Base-by-base conservation (phyloP, 1,140 invertebrate genomes). In the Cardiocondyla obscurior region DNA sequence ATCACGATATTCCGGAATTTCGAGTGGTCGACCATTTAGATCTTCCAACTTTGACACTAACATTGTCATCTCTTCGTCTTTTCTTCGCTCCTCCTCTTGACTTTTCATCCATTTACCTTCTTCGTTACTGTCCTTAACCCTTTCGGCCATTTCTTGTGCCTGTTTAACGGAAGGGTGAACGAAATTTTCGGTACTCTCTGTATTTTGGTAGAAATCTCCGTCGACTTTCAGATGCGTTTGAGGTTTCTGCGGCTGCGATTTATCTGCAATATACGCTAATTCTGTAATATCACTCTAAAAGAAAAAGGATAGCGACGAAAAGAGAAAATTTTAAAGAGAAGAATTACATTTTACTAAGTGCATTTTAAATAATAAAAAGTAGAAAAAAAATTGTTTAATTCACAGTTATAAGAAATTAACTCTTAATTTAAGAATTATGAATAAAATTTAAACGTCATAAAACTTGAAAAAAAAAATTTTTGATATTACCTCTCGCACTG, bases 1-100 rank as follows among this genome's bases (percentile, higher is more conserved):
- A 64, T 93, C 93, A 85, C 89, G 91, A 55, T 94, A 94, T 76
- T 94, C 93, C 0, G 93, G 92, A 83, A 93, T 87, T 83, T 91
- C 93, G 0, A 93, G 83, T 6, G 91, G 88, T 0, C 90, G 89
- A 19, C 89, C 84, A 36, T 94, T 92, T 1, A 93, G 42, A 55
- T 93, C 88, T 62, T 94, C 92, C 7, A 94, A 81, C 57, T 93
- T 93, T 0, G 92, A 91, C 2, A 93, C 89, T 25, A 94, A 33
- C 65, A 91, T 81, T 58, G 88, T 91, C 90, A 94, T 93, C 10
- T 93, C 92, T 4, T 92, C 90, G 6, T 93, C 92, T 30, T 91
- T 88, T 12, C 86, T 90, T 22, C 83, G 81, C 3, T 74, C 81
- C 28, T 84, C 73, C n/a, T 79, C 58, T 28, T 74, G 67, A 10